Evolutionary conservation across 2,888 invertebrate species (phyloP).

Genomic region (Crossocerus cetratus): DNA sequence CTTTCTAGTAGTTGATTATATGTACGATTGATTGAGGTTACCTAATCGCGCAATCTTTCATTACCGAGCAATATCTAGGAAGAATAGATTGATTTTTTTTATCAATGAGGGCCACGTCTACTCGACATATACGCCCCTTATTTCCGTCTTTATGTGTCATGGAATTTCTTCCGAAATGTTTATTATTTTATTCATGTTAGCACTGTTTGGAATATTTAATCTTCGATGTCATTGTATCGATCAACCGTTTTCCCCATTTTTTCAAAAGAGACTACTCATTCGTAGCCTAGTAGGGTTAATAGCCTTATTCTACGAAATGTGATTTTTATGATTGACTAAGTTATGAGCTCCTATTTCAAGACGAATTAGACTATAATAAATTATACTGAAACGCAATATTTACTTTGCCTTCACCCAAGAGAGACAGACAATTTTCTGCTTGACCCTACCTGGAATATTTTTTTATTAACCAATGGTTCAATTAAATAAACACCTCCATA

Average conservation of each 20-base stretch:
- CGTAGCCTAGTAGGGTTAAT: not conserved
- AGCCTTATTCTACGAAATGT: too few species aligned
- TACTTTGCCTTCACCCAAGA: too few species aligned
- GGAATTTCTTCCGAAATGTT: constrained; percentile 29
- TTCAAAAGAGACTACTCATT: not conserved
- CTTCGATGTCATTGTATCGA: not conserved
- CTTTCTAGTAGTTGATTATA: not conserved
- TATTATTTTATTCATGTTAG: not conserved
- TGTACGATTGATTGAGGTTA: constrained; percentile 41
- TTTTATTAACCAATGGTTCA: too few species aligned
- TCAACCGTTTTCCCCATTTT: constrained; percentile 6
- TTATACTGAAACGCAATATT: too few species aligned
- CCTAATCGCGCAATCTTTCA: constrained; percentile 22
- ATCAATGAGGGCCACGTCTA: constrained; percentile 52
- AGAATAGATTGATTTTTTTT: constrained; percentile 49
- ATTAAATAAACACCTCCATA: too few species aligned
- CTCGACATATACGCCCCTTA: constrained; percentile 63
- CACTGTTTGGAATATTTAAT: not conserved
- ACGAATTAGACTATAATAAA: too few species aligned
- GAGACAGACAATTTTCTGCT: too few species aligned
- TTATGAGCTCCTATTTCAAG: too few species aligned
- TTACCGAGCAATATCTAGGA: constrained; percentile 21
- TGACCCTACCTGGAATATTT: too few species aligned
- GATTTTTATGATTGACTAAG: too few species aligned
- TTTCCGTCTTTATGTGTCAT: constrained; percentile 52